phyloP scores from a whole-genome alignment of 2,113 vertebrate species.

The Gopherus flavomarginatus region DNA sequence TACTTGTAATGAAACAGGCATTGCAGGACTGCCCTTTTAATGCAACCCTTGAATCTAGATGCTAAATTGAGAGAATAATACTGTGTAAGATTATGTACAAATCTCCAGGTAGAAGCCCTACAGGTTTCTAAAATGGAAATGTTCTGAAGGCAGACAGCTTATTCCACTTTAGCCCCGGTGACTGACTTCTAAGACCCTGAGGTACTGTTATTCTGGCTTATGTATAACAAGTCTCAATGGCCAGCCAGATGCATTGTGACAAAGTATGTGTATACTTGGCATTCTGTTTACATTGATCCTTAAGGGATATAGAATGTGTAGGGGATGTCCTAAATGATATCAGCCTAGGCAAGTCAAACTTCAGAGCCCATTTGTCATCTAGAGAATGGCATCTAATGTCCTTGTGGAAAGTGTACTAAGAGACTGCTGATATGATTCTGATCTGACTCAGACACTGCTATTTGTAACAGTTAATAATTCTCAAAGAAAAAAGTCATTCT shows the following conservation, averaged over 20 bases:
- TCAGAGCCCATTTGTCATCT: background rate
- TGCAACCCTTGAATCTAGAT: background rate
- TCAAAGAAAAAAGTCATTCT: background rate
- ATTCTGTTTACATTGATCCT: background rate
- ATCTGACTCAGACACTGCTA: background rate
- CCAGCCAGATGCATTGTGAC: too few relatives aligned
- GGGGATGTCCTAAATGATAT: background rate
- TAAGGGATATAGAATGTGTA: background rate
- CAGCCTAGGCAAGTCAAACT: background rate
- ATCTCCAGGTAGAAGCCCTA: background rate
- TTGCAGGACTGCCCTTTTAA: background rate
- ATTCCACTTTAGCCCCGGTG: background rate
- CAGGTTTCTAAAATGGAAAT: background rate
- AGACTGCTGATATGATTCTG: background rate
- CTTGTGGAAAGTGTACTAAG: background rate
- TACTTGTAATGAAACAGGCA: background rate
- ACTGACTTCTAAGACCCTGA: background rate
- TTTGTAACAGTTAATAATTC: background rate
- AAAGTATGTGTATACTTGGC: background rate
- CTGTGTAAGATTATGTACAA: background rate
- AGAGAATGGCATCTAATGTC: background rate
- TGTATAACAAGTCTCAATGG: background rate
- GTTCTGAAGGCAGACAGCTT: background rate
- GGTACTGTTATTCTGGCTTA: background rate
- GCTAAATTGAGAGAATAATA: background rate